These are phyloP conservation scores for Fopius arisanus DNA, from an alignment of 1,140 invertebrate species.

Conservation along the genomic window DNA sequence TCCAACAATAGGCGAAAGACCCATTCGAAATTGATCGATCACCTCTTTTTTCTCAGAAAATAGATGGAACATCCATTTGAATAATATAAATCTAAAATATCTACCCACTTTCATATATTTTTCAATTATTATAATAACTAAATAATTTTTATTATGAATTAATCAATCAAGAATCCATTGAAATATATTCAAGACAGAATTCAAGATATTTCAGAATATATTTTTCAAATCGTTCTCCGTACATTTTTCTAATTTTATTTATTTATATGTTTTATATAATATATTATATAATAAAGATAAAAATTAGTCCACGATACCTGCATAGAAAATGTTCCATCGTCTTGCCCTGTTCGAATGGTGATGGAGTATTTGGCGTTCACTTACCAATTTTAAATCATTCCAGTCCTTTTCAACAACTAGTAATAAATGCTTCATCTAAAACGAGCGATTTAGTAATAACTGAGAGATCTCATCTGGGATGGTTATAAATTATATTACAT, in stretches of 20 bases:
- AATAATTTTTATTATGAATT: too few relatives aligned
- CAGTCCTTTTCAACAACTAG: not conserved
- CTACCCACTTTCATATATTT: too few relatives aligned
- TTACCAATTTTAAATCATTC: not conserved
- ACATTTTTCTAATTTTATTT: not conserved
- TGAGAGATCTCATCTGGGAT: not conserved
- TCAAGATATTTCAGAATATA: too few relatives aligned
- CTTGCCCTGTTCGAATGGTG: not conserved
- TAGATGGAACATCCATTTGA: too few relatives aligned
- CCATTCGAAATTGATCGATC: too few relatives aligned
- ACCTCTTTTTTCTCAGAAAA: too few relatives aligned
- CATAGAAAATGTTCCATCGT: not conserved
- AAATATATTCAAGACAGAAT: too few relatives aligned
- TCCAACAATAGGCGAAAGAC: not conserved
- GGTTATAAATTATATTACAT: constrained; percentile 1
- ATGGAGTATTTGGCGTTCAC: not conserved
- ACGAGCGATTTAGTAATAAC: not conserved
- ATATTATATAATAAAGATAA: not conserved
- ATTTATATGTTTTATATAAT: too few relatives aligned
- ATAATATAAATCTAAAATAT: too few relatives aligned
- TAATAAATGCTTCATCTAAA: constrained; percentile 17
- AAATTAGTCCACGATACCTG: not conserved
- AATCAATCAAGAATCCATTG: too few relatives aligned
- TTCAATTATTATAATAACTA: too few relatives aligned
- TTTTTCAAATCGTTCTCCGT: too few relatives aligned